phyloP scores from a whole-genome alignment of 2,888 invertebrate genomes.

The Halictus ligatus region DNA sequence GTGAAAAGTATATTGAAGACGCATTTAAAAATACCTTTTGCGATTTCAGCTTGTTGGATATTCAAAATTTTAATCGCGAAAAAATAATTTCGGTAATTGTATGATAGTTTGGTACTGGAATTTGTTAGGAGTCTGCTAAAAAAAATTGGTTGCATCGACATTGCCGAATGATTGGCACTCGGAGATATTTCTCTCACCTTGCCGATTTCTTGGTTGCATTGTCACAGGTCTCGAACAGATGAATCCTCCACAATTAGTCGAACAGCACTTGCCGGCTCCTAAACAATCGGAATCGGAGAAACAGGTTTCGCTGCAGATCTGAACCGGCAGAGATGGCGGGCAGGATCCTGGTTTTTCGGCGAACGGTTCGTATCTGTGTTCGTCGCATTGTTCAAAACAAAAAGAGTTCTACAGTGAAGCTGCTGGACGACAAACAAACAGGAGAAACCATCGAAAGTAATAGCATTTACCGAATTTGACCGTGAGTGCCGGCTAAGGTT shows the following conservation, averaged over 20 bases:
- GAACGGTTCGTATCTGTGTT: conserved; percentile 42
- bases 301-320: conserved; percentile 85
- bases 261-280: conserved; percentile 82
- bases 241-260: conserved; percentile 82
- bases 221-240: conserved; percentile 82
- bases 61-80: too few species aligned
- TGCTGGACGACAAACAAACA: neutral
- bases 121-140: neutral
- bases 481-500: conserved; percentile 17
- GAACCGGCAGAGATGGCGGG: conserved; percentile 86
- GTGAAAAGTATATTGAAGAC: too few species aligned
- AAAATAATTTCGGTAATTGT: too few species aligned
- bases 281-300: conserved; percentile 82
- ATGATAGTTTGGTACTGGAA: too few species aligned
- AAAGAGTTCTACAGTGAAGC: neutral
- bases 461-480: conserved; percentile 46
- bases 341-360: conserved; percentile 84
- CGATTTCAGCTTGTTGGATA: too few species aligned
- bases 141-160: neutral
- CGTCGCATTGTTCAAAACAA: neutral
- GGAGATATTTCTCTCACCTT: conserved; percentile 19
- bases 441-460: neutral
- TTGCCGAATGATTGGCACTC: neutral
- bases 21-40: too few species aligned
- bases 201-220: conserved; percentile 61